Base-by-base conservation (phyloP, 2,113 vertebrate species). In the Megatriorchis doriae region DNA sequence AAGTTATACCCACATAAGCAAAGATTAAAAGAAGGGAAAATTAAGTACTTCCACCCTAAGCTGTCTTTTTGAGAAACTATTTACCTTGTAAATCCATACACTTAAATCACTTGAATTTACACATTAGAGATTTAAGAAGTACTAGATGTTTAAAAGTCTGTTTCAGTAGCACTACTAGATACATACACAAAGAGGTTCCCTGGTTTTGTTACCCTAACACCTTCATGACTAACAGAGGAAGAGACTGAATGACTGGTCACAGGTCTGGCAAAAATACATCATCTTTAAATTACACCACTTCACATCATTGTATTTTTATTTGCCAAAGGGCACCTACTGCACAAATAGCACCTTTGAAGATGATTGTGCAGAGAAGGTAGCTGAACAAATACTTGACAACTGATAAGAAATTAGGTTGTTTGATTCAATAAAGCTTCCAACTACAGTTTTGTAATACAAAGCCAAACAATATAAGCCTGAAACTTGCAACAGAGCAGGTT, bases 261-360 rank as follows among this genome's bases (percentile, higher is more conserved):
- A 74, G 38, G 26, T 70, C 82, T 81, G 56, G 67, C 67, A 90
- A 82, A 87, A 96, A 50, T 15, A 32, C 20, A 86, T 71, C 26
- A 89, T 22, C 63, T 90, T 90, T 62, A 83, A 93, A 94, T 94
- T 67, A 81, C n/a, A 92, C 42, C 88, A 92, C 83, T 87, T 89
- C 73, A 84, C 40, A 66, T 43, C 9, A 8, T 4, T 84, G 45
- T 71, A 40, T 29, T 86, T 92, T 81, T 81, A 52, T 87, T 94
- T 86, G 61, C 50, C 36, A 86, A 95, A 88, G 81, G 80, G 68
- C 53, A 58, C 36, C 40, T 92, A 21, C 73, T 79, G 31, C 43
- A 81, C 56, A 91, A 96, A 93, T 27, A 89, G 61, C 75, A 79
- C 36, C 86, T 85, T 81, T 70, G 89, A 55, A 78, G 56, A 84